phyloP scores from a whole-genome alignment of 2,113 vertebrate species.

The Paratilapia polleni region DNA sequence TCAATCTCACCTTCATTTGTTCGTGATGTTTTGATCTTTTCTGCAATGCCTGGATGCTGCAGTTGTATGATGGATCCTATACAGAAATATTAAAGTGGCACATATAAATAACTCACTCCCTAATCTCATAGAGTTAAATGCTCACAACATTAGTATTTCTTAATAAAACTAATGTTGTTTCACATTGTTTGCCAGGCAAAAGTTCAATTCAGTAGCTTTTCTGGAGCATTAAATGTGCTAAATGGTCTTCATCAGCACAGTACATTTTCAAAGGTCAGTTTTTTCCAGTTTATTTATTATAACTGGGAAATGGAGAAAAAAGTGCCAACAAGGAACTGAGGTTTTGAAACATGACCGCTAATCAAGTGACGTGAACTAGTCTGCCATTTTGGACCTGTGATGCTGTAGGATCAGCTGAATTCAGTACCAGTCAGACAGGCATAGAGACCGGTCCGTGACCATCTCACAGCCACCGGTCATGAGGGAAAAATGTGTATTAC shows the following conservation, averaged over 20 bases:
- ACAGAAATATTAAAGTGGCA: neutral
- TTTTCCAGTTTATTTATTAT: too few relatives aligned
- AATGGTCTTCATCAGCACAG: too few relatives aligned
- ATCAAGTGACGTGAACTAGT: too few relatives aligned
- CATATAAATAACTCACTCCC: neutral
- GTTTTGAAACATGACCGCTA: too few relatives aligned
- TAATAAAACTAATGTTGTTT: neutral
- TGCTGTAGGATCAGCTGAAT: too few relatives aligned
- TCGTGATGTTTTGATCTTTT: neutral
- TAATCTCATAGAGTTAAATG: neutral
- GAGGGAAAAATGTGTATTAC: too few relatives aligned
- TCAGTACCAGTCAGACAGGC: too few relatives aligned
- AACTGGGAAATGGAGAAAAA: neutral
- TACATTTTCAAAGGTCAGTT: neutral
- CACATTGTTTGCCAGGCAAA: too few relatives aligned
- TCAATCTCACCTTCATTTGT: neutral
- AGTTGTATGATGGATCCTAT: neutral
- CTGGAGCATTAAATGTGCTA: neutral
- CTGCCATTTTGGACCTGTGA: too few relatives aligned
- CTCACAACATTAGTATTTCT: neutral
- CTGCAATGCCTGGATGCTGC: neutral
- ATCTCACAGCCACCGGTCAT: too few relatives aligned
- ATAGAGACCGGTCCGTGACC: too few relatives aligned
- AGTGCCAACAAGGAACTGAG: neutral
- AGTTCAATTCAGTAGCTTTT: neutral